A percentile compares a stretch with the other conserved stretches of the same genome.
phyloP scores from a whole-genome alignment of 2,888 invertebrate genomes.

The Campoplex capitator region DNA sequence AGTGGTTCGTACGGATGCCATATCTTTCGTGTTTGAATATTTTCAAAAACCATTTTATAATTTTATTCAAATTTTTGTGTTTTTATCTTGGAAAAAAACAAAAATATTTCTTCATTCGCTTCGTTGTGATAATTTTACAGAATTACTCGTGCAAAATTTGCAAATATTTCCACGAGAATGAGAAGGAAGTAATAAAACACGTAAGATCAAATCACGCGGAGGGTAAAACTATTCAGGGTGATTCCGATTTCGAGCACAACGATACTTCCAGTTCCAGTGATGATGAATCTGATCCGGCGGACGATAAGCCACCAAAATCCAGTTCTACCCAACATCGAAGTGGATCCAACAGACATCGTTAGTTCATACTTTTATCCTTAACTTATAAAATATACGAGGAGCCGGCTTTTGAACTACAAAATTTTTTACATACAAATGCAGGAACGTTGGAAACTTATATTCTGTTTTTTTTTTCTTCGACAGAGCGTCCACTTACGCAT shows the following conservation, averaged over 20 bases:
- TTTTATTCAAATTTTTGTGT: too few relatives aligned
- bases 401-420: neutral
- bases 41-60: too few relatives aligned
- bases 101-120: too few relatives aligned
- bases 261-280: constrained; percentile 51
- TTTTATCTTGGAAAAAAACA: too few relatives aligned
- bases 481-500: constrained; percentile 37
- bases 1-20: constrained; percentile 66
- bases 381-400: neutral
- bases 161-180: constrained; percentile 72
- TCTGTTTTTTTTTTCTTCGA: neutral
- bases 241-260: constrained; percentile 69
- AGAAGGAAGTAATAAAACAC: constrained; percentile 77
- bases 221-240: constrained; percentile 59
- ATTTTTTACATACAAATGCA: neutral
- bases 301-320: constrained; percentile 10
- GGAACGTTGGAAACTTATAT: neutral
- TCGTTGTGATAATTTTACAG: constrained; percentile 65
- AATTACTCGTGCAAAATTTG: constrained; percentile 81
- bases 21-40: neutral
- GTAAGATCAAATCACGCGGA: constrained; percentile 75
- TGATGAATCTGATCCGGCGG: neutral
- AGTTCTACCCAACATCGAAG: neutral
- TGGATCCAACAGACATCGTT: constrained; percentile 30
- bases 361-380: constrained; percentile 16